phyloP scores from a whole-genome alignment of 2,888 invertebrate species.

The Drosophila barbarae region DNA sequence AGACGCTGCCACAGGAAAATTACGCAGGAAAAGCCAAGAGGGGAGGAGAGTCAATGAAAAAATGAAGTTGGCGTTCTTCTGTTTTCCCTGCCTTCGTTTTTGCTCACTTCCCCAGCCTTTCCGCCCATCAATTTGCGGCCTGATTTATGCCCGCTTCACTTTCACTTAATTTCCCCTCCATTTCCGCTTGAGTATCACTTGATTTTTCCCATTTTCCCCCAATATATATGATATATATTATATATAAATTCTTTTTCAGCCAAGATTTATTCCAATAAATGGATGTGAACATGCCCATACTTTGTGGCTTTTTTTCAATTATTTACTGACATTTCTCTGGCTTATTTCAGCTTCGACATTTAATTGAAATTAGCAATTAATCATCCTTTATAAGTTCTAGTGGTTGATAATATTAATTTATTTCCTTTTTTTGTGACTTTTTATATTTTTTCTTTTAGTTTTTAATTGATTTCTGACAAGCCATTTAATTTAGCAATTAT shows the following conservation, averaged over 20 bases:
- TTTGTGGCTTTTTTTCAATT: conserved; percentile 12
- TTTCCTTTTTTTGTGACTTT: neutral
- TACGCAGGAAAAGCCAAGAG: conserved; percentile 39
- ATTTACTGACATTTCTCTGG: neutral
- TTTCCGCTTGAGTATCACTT: conserved; percentile 22
- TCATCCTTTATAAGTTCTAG: neutral
- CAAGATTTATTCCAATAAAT: conserved; percentile 10
- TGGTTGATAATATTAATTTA: neutral
- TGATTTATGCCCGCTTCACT: conserved; percentile 36
- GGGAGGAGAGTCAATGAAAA: conserved; percentile 21
- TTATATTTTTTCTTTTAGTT: neutral
- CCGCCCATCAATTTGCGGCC: conserved; percentile 18
- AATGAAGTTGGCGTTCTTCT: conserved; percentile 18
- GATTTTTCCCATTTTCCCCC: conserved; percentile 8
- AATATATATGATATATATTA: neutral
- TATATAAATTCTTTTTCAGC: neutral
- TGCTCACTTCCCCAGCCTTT: conserved; percentile 1
- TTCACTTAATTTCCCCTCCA: conserved; percentile 36
- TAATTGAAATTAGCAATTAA: conserved; percentile 5
- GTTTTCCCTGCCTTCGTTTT: neutral
- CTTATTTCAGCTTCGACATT: neutral
- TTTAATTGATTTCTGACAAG: neutral
- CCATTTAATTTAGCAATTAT: neutral
- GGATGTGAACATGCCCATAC: neutral
- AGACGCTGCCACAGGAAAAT: conserved; percentile 23